Evolutionary conservation across 1,140 invertebrate species (phyloP), one percentile per base, ranked within the genome.

Genomic region (Cyrtorhinus lividipennis): DNA sequence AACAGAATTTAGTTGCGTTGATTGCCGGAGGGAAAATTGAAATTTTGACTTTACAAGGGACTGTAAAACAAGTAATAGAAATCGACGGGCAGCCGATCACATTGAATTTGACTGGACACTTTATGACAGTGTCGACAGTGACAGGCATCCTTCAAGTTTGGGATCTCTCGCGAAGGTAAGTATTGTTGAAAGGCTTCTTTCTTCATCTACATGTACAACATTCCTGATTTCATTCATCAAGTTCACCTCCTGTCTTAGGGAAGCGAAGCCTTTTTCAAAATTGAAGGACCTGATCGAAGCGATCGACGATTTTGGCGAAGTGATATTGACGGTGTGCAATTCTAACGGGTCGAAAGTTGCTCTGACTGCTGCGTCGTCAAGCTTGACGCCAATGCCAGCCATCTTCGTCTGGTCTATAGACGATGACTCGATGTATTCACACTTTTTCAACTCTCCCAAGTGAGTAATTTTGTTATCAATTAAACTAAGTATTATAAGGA

Each of bases 321-420:
- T 97, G 12, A 88, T 92, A 62, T 79, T 85, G 68, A 88, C 90
- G 0, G 86, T 85, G 70, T 86, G 87, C 30, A 98, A 96, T 72
- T 80, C 81, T 38, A 81, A 80, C 72, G 95, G 93, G 26, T 86
- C 81, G 59, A 88, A 87, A 74, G 83, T 97, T 64, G 92, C 89
- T 25, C 75, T 95, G 20, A 87, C 88, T 30, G 79, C 92, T 18
- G 90, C 88, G 5, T 87, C 86, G 74, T 80, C 84, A 0, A 90
- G 84, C 70, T 75, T 92, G 15, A 77, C 88, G 53, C 88, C 89
- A 0, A 88, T 92, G 71, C 82, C 89, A 0, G 82, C 83, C 62
- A 73, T 98, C 1, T 95, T 92, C 71, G 76, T 98, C 27, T 97
- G 92, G 90, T 90, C 97, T 73, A 83, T 93, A 44, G 92, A 95